A percentile compares a stretch with the other conserved stretches of the same genome.
phyloP scores from a whole-genome alignment of 1,140 invertebrate species.

The Drosophila equinoxialis region DNA sequence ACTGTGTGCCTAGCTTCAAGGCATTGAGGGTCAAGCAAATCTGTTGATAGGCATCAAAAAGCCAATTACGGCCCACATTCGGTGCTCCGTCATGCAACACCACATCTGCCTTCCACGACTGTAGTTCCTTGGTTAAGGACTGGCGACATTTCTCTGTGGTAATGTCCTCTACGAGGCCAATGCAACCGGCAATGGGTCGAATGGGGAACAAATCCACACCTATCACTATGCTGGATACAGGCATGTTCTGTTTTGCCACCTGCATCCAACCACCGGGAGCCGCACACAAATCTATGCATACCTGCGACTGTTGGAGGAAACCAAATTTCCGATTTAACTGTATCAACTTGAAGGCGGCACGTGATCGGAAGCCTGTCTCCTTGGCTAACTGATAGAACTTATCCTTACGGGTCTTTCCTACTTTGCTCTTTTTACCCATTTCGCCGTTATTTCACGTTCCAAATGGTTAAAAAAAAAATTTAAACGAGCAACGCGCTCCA shows the following conservation, averaged over 20 bases:
- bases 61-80: conserved; percentile 99
- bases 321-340: conserved; percentile 99
- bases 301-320: conserved; percentile 97
- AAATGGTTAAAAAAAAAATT: conserved; percentile 7
- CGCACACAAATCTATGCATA: conserved; percentile 98
- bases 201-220: conserved; percentile 99
- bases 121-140: conserved; percentile 91
- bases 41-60: conserved; percentile 98
- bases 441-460: conserved; percentile 64
- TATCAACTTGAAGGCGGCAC: conserved; percentile 99
- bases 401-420: conserved; percentile 98
- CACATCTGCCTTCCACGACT: conserved; percentile 98
- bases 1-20: conserved; percentile 95
- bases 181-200: conserved; percentile 95
- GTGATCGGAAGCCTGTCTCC: conserved; percentile 98
- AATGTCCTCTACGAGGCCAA: conserved; percentile 96
- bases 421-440: conserved; percentile 98
- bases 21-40: conserved; percentile 94
- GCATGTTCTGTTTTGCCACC: conserved; percentile 99
- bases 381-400: conserved; percentile 99
- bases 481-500: conserved; percentile 33
- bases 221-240: conserved; percentile 96
- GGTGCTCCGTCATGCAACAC: conserved; percentile 99
- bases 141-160: conserved; percentile 95
- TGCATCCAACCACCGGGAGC: conserved; percentile 99